A percentile compares a stretch with the other conserved stretches of the same genome.
Conservation (phyloP, 1,140 invertebrate species). For the Panagrolaimus sp. region DNA sequence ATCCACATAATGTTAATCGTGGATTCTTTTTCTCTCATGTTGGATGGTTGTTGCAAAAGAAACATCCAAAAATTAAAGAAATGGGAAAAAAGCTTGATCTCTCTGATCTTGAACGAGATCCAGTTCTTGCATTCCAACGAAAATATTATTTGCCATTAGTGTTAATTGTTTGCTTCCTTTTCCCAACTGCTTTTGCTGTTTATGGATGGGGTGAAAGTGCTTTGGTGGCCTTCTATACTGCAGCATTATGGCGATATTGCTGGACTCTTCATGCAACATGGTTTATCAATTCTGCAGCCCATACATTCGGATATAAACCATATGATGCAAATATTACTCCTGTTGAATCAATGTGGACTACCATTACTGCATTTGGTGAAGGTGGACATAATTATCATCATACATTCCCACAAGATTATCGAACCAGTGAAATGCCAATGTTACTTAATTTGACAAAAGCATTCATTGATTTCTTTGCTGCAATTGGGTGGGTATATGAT, state of each 20-base stretch:
- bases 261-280: conserved; percentile 85
- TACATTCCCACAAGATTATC: conserved; percentile 89
- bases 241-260: conserved; percentile 76
- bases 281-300: conserved; percentile 72
- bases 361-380: conserved; percentile 40
- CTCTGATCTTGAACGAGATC: conserved; percentile 78
- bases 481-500: conserved; percentile 79
- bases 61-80: conserved; percentile 79
- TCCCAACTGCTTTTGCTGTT: conserved; percentile 78
- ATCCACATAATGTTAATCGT: conserved; percentile 79
- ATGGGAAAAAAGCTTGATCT: conserved; percentile 81
- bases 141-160: conserved; percentile 77
- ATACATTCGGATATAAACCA: conserved; percentile 70
- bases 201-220: conserved; percentile 78
- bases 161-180: conserved; percentile 74
- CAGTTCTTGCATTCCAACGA: conserved; percentile 78
- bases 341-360: conserved; percentile 58
- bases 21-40: conserved; percentile 95
- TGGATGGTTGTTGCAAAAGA: conserved; percentile 82
- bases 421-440: conserved; percentile 75
- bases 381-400: conserved; percentile 72
- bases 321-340: conserved; percentile 74
- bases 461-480: conserved; percentile 75
- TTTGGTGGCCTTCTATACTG: conserved; percentile 74
- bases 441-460: conserved; percentile 73